phyloP scores from a whole-genome alignment of 1,140 invertebrate species.

The Eriocheir sinensis region DNA sequence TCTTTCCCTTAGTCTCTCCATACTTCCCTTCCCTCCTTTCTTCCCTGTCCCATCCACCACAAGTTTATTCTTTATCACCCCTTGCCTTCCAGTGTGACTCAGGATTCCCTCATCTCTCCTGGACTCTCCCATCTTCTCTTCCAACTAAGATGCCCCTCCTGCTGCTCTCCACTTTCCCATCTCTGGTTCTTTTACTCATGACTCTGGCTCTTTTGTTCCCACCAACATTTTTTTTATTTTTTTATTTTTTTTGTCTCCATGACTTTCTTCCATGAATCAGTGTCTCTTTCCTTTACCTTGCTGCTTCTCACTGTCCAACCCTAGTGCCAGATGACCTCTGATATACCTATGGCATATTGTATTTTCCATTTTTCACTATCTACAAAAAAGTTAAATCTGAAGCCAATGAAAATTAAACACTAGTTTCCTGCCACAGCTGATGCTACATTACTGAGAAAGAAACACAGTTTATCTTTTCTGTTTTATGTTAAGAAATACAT shows the following conservation, averaged over 20 bases:
- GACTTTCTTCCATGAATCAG: too few relatives aligned
- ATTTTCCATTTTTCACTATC: too few relatives aligned
- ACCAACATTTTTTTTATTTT: not conserved
- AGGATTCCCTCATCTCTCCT: too few relatives aligned
- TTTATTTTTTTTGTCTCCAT: not conserved
- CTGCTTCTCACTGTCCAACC: too few relatives aligned
- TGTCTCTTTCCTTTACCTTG: too few relatives aligned
- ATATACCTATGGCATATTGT: too few relatives aligned
- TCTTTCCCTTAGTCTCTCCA: not conserved
- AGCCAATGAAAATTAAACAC: too few relatives aligned
- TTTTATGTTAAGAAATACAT: constrained; percentile 78
- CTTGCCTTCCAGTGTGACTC: too few relatives aligned
- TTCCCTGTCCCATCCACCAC: not conserved
- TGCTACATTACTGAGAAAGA: constrained; percentile 16
- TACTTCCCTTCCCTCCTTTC: not conserved
- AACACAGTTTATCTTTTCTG: constrained; percentile 62
- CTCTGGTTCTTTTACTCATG: not conserved
- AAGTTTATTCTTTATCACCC: not conserved
- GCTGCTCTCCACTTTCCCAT: not conserved
- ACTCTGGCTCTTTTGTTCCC: not conserved
- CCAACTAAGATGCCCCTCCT: not conserved
- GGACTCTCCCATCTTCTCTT: constrained; percentile 5
- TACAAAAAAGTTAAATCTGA: too few relatives aligned
- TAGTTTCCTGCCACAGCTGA: too few relatives aligned
- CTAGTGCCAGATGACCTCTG: too few relatives aligned